Evolutionary conservation across 23 tunicate species (phyloP).

Genomic region (Trididemnum miniatum): DNA sequence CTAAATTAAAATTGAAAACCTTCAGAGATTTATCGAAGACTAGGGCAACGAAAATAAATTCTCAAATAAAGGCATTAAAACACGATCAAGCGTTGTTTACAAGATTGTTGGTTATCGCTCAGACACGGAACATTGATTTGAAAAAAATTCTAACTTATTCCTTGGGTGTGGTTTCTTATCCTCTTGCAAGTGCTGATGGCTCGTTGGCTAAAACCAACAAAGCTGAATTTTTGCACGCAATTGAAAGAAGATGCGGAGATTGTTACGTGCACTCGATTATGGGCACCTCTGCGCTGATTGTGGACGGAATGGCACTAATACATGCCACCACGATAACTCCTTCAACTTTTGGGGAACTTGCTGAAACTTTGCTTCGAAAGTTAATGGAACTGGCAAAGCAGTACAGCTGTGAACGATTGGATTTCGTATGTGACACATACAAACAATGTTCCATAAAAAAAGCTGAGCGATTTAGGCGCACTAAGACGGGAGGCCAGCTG

Average conservation of each 20-base stretch:
- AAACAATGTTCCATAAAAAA: neutral
- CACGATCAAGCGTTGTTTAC: neutral
- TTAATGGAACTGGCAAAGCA: neutral
- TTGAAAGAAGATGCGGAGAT: neutral
- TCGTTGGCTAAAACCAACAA: neutral
- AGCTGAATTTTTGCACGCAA: neutral
- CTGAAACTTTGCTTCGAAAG: neutral
- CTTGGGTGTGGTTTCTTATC: neutral
- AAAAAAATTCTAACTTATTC: neutral
- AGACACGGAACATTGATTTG: neutral
- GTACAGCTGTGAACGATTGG: neutral
- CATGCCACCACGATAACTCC: neutral
- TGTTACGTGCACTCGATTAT: neutral
- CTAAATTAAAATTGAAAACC: neutral
- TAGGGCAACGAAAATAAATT: neutral
- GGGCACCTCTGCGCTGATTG: neutral
- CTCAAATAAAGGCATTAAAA: neutral
- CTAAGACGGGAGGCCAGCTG: neutral
- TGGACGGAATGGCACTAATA: neutral
- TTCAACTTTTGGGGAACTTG: slow-evolving; percentile 2
- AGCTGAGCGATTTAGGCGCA: neutral
- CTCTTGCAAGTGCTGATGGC: neutral
- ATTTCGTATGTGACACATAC: neutral
- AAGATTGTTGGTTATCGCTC: neutral
- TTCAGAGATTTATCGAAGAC: neutral